phyloP scores from a whole-genome alignment of 2,797 vertebrate genomes.

The Bradypodion pumilum region DNA sequence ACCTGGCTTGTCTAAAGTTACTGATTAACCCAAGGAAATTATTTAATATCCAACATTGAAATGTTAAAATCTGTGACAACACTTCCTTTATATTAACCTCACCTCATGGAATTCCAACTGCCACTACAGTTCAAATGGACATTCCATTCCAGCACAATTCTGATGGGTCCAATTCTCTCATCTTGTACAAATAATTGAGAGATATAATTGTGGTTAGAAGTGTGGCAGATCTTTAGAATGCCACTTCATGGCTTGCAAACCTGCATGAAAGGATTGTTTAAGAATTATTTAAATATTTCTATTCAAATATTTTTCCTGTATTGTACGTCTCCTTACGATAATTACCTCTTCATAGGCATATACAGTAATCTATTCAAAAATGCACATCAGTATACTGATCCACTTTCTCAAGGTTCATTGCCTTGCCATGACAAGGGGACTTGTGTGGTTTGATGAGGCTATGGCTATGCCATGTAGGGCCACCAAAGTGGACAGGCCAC shows the following conservation, averaged over 20 bases:
- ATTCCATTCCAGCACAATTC: neutral
- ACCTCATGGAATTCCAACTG: constrained; percentile 19
- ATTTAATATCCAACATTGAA: neutral
- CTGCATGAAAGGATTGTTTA: neutral
- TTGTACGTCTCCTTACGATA: neutral
- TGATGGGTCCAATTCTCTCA: constrained; percentile 1
- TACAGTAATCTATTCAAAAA: neutral
- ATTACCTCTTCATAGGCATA: neutral
- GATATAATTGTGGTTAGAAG: neutral
- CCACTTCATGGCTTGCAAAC: neutral
- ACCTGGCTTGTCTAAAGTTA: too few species aligned
- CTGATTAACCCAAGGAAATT: too few species aligned
- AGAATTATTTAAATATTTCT: neutral
- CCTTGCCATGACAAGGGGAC: too few species aligned
- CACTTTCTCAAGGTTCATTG: too few species aligned
- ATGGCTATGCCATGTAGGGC: too few species aligned
- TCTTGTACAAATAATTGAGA: neutral
- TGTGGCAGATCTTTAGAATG: neutral
- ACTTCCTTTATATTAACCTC: neutral
- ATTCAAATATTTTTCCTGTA: neutral
- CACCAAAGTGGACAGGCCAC: too few species aligned
- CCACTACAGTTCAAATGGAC: constrained; percentile 14
- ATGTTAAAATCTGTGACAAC: neutral
- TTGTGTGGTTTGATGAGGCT: too few species aligned
- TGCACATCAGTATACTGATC: neutral